A percentile compares a stretch with the other conserved stretches of the same genome.
These are phyloP conservation scores for Sylvicola cinctus DNA, from an alignment of 2,888 invertebrate species.

Conservation along the genomic window DNA sequence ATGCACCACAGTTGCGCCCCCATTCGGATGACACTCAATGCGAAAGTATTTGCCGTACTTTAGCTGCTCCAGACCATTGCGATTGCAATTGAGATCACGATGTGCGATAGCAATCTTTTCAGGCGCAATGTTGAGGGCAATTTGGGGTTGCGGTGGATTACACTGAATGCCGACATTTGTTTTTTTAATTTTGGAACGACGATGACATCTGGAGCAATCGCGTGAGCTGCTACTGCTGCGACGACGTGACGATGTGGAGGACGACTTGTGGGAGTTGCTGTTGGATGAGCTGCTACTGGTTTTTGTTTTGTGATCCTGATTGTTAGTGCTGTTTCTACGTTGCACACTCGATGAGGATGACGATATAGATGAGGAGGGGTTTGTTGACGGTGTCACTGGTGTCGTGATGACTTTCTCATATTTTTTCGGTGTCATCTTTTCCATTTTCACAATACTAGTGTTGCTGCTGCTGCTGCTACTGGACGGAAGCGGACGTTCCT, in stretches of 20 bases:
- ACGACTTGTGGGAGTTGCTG: background rate
- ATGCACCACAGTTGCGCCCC: slow-evolving; percentile 80
- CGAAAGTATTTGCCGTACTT: slow-evolving; percentile 56
- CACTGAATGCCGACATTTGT: slow-evolving; percentile 56
- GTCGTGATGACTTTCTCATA: no score
- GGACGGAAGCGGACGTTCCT: background rate
- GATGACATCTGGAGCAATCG: slow-evolving; percentile 43
- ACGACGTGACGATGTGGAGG: slow-evolving; percentile 11
- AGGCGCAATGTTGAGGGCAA: slow-evolving; percentile 2
- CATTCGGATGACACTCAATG: slow-evolving; percentile 84
- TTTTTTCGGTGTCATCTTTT: slow-evolving; percentile 2
- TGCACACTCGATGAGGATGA: no score
- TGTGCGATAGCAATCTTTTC: slow-evolving; percentile 7
- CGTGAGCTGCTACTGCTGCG: slow-evolving; percentile 14
- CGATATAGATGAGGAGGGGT: no score
- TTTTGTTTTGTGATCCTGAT: background rate
- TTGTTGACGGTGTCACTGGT: background rate
- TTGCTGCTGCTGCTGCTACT: no score
- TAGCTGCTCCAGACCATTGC: slow-evolving; percentile 13
- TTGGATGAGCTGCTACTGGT: background rate
- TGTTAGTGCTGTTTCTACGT: no score
- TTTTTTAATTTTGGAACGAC: slow-evolving; percentile 45
- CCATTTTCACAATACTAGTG: slow-evolving; percentile 2
- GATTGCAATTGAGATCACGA: slow-evolving; percentile 9
- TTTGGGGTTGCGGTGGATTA: slow-evolving; percentile 12